Evolutionary conservation across 23 tunicate species (phyloP), one percentile per base, ranked within the genome.

Genomic region (Ciona savignyi): DNA sequence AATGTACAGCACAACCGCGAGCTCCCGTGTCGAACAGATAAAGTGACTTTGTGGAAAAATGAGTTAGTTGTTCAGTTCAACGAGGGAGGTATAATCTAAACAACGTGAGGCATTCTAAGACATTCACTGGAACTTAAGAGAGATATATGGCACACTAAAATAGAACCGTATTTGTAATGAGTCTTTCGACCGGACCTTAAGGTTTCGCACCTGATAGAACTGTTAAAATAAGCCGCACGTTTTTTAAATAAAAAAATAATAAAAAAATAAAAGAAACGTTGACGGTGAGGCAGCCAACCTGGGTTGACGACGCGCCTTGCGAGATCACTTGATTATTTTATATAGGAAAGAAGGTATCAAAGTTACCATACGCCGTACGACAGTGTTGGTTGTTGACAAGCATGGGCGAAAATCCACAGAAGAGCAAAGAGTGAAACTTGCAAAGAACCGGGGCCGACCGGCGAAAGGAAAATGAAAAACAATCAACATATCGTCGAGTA

Each of bases 251-350:
- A n/a, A n/a, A n/a, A n/a, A n/a, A n/a, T n/a, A n/a, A n/a, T n/a
- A n/a, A n/a, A n/a, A n/a, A n/a, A 42, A 42, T 15, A 15, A 6
- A 42, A 42, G 56, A 42, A 42, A 42, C 15, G 56, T 42, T 42
- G 56, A 42, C 56, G 56, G 56, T 9, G 56, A 42, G 56, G 56
- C 56, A 42, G 56, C 56, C 56, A 42, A 42, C 56, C 56, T 42
- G 56, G 15, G 9, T 6, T 15, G 56, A 9, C 56, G 56, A 42
- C n/a, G 56, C 56, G 15, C 56, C 11, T 6, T 42, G 56, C 56
- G 56, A 42, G 56, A 9, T 42, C 56, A 42, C 56, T 42, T 42
- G 56, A 42, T 42, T 42, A 9, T 6, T 42, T 42, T 42, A 15
- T 9, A 42, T 9, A 9, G 56, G 56, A 42, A 42, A 42, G 56